Evolutionary conservation across 2,888 invertebrate genomes (phyloP).

Genomic region (Cancer borealis): DNA sequence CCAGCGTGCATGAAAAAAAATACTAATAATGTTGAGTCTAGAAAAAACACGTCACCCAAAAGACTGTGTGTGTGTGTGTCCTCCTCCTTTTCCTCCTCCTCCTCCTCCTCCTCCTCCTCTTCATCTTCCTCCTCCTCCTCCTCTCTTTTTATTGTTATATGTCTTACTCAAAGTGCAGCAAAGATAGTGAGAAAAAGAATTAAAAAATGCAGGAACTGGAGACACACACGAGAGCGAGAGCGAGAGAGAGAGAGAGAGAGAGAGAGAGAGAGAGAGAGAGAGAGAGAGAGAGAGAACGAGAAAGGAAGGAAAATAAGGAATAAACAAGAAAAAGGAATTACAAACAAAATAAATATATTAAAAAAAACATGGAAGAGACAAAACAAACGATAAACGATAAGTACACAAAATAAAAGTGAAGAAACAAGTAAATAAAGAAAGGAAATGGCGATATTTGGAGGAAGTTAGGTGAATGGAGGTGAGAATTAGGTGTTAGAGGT

Average conservation of each 20-base stretch:
- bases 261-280: neutral
- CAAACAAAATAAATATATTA: neutral
- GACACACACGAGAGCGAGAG: neutral
- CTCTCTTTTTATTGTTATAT: constrained; percentile 22
- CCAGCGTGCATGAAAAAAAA: neutral
- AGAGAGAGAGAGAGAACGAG: neutral
- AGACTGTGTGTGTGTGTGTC: neutral
- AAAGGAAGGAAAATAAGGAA: neutral
- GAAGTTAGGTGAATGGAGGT: neutral
- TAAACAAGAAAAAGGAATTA: neutral
- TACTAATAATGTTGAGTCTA: neutral
- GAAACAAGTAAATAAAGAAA: neutral
- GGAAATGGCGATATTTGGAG: neutral
- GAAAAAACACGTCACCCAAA: neutral
- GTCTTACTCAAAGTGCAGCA: neutral
- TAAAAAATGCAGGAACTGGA: neutral
- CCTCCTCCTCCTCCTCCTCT: neutral
- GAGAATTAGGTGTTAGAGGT: neutral
- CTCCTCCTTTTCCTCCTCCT: neutral
- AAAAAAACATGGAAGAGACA: neutral
- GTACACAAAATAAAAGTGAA: neutral
- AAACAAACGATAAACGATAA: neutral
- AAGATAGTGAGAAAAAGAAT: neutral
- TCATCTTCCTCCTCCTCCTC: neutral
- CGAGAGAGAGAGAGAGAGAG: constrained; percentile 7